These are phyloP conservation scores for Papilio dardanus DNA, from an alignment of 1,140 invertebrate species.

Conservation along the genomic window DNA sequence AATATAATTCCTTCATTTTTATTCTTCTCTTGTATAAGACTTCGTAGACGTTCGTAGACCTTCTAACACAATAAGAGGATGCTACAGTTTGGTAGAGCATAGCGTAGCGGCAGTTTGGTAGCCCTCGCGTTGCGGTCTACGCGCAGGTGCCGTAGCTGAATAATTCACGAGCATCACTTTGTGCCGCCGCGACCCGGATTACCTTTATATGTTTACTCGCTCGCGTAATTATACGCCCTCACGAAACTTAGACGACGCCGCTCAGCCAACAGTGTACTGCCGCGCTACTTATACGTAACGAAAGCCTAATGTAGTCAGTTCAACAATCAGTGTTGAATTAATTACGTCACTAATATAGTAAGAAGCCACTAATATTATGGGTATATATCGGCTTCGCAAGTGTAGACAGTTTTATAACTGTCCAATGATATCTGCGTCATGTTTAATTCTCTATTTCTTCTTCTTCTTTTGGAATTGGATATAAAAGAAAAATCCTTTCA, in stretches of 20 bases:
- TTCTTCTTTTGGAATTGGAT: no score
- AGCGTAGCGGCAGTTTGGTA: conserved; percentile 12
- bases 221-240: conserved; percentile 80
- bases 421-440: no score
- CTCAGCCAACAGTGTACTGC: conserved; percentile 40
- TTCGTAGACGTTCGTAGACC: neutral
- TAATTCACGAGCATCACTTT: conserved; percentile 79
- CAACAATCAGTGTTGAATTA: conserved; percentile 5
- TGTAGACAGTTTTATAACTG: neutral
- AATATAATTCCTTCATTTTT: no score
- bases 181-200: conserved; percentile 78
- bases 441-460: no score
- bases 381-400: neutral
- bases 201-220: conserved; percentile 79
- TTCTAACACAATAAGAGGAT: no score
- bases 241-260: conserved; percentile 66
- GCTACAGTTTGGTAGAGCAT: no score
- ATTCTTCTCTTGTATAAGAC: neutral
- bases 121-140: conserved; percentile 53
- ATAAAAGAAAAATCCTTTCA: no score
- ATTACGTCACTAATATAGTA: neutral
- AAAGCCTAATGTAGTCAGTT: conserved; percentile 18
- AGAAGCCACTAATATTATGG: neutral
- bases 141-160: conserved; percentile 73
- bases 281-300: conserved; percentile 10